A percentile compares a stretch with the other conserved stretches of the same genome.
Evolutionary conservation across 2,797 vertebrate species (phyloP).

Genomic region (Darevskia mixta): DNA sequence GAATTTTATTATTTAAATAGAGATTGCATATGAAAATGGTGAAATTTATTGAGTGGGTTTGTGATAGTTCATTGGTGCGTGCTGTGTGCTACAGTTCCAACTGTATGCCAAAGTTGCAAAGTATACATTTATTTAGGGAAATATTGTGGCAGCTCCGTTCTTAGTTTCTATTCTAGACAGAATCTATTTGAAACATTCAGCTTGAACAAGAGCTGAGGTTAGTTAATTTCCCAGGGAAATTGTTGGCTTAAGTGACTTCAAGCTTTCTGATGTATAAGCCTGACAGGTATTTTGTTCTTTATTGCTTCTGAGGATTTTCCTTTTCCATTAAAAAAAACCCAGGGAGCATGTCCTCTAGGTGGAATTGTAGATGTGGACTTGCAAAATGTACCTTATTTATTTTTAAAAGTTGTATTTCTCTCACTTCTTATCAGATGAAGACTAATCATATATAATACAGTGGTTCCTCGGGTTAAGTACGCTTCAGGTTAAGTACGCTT

Average conservation of each 20-base stretch:
- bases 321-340: neutral
- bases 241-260: neutral
- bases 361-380: no score
- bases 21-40: neutral
- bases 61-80: neutral
- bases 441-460: no score
- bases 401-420: no score
- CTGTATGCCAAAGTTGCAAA: no score
- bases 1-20: neutral
- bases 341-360: neutral
- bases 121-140: neutral
- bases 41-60: neutral
- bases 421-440: no score
- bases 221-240: neutral
- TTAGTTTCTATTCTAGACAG: neutral
- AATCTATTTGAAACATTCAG: neutral
- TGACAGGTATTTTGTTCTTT: neutral
- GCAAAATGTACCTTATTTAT: no score
- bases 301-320: neutral
- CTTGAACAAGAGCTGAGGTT: neutral
- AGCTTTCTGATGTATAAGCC: neutral
- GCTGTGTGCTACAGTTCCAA: neutral
- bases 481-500: no score
- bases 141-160: neutral
- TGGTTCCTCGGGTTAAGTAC: no score